Base-by-base conservation (phyloP, 1,140 invertebrate species). In the Venustaconcha ellipsiformis region DNA sequence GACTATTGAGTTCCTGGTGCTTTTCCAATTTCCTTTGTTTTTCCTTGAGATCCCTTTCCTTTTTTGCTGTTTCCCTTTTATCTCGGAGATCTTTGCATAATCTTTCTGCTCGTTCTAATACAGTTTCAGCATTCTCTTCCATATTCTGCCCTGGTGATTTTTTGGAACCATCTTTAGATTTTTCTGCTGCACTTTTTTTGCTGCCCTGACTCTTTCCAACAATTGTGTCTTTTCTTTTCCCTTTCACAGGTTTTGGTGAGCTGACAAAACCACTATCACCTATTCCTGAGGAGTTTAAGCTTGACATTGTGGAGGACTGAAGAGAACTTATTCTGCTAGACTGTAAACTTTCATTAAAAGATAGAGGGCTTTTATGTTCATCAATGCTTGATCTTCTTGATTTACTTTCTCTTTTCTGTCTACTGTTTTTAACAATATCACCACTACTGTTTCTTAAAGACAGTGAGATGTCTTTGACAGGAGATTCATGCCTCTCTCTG, bases 1-100 rank as follows among this genome's bases (percentile, higher is more conserved):
- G 67, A 15, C 67, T 48, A 68, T 77, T 77, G n/a, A 77, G 56
- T 68, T 77, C 70, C 67, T 70, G 37, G 18, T 70, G 26, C 64
- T 72, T 77, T 63, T 77, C 75, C 58, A 68, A 18, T 57, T 77
- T 77, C 64, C 72, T 77, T 55, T 60, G 67, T 70, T 77, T 77
- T 68, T 77, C 75, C 14, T 70, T 70, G 23, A 17, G 17, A 12
- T 62, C 26, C 56, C 68, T 77, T 20, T 77, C 66, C 14, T 71
- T 60, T 20, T 72, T 77, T 58, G 69, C 65, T 48, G 67, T 71
- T 68, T 77, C 75, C 67, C 75, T 67, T 15, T 77, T 70, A 72
- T 72, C 72, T 72, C 75, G 11, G 55, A 77, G 59, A 57, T 77
- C 72, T 55, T 77, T 71, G 68, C 75, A 77, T 20, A 77, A 57